Evolutionary conservation across 2,888 invertebrate genomes (phyloP).

Genomic region (Polia nebulosa): DNA sequence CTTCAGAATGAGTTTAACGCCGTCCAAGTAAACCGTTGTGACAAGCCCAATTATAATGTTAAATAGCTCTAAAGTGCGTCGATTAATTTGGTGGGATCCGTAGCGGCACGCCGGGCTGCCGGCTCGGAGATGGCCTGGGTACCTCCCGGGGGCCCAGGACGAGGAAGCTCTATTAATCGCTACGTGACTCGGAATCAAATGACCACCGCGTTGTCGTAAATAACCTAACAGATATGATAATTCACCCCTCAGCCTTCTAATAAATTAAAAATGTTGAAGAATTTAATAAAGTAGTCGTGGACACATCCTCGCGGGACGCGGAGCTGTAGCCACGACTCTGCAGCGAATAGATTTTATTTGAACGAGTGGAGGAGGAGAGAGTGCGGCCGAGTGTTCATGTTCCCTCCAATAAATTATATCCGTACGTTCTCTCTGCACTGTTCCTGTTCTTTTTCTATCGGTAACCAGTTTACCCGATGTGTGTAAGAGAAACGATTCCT

Average conservation of each 20-base stretch:
- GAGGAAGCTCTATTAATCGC: slow-evolving; percentile 71
- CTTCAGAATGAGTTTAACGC: slow-evolving; percentile 57
- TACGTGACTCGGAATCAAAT: slow-evolving; percentile 79
- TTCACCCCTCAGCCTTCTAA: slow-evolving; percentile 61
- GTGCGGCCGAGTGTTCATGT: slow-evolving; percentile 32
- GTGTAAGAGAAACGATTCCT: not conserved
- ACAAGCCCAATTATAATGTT: slow-evolving; percentile 66
- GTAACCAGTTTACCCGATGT: slow-evolving; percentile 18
- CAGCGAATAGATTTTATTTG: slow-evolving; percentile 51
- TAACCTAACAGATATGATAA: slow-evolving; percentile 70
- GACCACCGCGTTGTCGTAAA: slow-evolving; percentile 59
- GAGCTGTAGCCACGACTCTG: slow-evolving; percentile 48
- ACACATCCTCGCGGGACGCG: slow-evolving; percentile 35
- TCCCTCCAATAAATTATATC: slow-evolving; percentile 30
- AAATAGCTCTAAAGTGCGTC: slow-evolving; percentile 63
- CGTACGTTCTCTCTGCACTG: not conserved
- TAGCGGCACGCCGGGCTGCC: slow-evolving; percentile 22
- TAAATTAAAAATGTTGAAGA: slow-evolving; percentile 65
- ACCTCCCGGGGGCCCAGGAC: slow-evolving; percentile 19
- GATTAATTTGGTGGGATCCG: slow-evolving; percentile 62
- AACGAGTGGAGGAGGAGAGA: slow-evolving; percentile 35
- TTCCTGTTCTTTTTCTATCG: slow-evolving; percentile 29
- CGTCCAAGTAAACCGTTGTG: slow-evolving; percentile 61
- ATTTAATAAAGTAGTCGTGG: slow-evolving; percentile 61
- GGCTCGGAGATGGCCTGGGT: slow-evolving; percentile 1